Conservation (phyloP, 2,888 invertebrate species). For the Amphimallon solstitiale region DNA sequence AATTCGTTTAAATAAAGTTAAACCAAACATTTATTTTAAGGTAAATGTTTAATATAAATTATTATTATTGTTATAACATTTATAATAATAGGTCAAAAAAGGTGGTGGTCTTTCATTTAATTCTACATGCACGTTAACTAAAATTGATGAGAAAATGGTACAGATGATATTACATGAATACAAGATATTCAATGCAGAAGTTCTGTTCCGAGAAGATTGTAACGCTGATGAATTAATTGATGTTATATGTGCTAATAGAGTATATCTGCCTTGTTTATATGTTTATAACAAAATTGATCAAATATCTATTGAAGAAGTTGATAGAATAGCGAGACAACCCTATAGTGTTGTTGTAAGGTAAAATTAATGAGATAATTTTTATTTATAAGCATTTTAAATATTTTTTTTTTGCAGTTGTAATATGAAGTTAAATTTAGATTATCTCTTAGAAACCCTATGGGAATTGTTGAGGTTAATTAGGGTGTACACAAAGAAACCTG, state of each 20-base stretch:
- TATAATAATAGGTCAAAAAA: constrained; percentile 78
- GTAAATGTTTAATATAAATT: constrained; percentile 60
- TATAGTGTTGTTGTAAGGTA: constrained; percentile 94
- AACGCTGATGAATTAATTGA: constrained; percentile 97
- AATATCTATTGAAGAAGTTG: constrained; percentile 98
- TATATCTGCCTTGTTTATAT: constrained; percentile 96
- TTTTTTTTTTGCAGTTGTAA: constrained; percentile 82
- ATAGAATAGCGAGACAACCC: constrained; percentile 88
- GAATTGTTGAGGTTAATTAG: constrained; percentile 92
- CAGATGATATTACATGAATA: constrained; percentile 98
- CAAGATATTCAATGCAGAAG: constrained; percentile 96
- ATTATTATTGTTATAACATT: no score
- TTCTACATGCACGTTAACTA: constrained; percentile 92
- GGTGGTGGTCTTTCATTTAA: constrained; percentile 98
- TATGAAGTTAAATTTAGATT: constrained; percentile 98
- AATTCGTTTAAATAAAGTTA: constrained; percentile 92
- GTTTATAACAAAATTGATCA: constrained; percentile 99
- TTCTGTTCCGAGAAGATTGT: constrained; percentile 95
- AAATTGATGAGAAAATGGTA: constrained; percentile 95
- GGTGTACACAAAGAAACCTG: constrained; percentile 99
- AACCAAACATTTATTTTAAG: constrained; percentile 99
- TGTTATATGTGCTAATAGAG: constrained; percentile 94
- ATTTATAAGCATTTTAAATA: constrained; percentile 15
- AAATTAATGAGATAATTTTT: constrained; percentile 38
- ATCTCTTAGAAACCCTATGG: constrained; percentile 91